Conservation (phyloP, 2,797 vertebrate genomes). For the Acrocephalus scirpaceus region DNA sequence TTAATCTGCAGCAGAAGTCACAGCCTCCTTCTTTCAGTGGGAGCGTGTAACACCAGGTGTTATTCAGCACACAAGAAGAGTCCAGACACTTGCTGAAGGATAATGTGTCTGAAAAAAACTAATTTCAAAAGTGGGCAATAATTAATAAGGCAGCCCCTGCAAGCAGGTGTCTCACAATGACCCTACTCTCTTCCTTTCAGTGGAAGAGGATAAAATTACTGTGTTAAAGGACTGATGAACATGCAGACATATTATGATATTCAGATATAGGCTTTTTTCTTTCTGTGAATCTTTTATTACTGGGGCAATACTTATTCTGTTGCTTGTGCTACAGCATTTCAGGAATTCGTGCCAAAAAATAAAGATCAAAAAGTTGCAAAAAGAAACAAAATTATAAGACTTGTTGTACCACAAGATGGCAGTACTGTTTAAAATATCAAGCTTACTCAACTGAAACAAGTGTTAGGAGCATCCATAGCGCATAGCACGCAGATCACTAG, state of each 20-base stretch:
- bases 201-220: background rate
- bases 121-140: background rate
- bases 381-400: background rate
- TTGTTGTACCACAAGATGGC: constrained; percentile 73
- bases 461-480: background rate
- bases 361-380: background rate
- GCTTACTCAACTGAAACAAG: background rate
- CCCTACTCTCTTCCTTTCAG: background rate
- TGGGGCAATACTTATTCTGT: background rate
- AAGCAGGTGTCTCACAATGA: background rate
- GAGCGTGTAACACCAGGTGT: background rate
- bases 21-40: background rate
- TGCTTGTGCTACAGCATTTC: background rate
- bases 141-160: background rate
- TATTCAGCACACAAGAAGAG: background rate
- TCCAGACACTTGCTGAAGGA: background rate
- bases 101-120: background rate
- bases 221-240: background rate
- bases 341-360: background rate
- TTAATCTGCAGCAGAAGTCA: background rate
- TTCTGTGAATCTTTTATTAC: background rate
- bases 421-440: constrained; percentile 66
- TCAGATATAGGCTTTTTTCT: background rate
- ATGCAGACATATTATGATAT: background rate
- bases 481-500: background rate